Evolutionary conservation across 2,888 invertebrate genomes (phyloP).

Genomic region (Holacanthella duospinosa): DNA sequence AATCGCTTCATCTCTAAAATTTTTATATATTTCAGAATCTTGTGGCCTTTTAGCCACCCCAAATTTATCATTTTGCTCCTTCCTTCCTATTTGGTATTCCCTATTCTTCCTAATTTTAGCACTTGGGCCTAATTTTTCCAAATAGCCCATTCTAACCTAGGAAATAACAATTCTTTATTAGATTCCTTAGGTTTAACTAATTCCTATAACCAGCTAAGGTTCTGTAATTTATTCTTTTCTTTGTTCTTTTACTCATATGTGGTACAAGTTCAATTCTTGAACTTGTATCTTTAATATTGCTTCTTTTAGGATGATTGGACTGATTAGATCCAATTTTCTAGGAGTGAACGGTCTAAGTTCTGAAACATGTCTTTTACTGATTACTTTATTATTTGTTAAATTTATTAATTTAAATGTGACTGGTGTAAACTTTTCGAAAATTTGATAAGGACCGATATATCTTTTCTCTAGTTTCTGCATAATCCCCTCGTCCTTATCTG

Average conservation of each 20-base stretch:
- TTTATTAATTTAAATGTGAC: background rate
- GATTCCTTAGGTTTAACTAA: no score
- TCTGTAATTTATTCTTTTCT: background rate
- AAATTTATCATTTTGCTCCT: no score
- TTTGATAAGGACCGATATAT: conserved; percentile 9
- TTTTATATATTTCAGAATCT: background rate
- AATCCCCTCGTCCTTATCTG: conserved; percentile 2
- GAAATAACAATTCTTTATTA: no score
- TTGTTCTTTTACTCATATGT: background rate
- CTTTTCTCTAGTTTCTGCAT: conserved; percentile 9
- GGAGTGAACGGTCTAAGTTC: background rate
- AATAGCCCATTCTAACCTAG: background rate
- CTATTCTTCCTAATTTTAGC: background rate
- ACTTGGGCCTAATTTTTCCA: no score
- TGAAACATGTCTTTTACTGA: conserved; percentile 6
- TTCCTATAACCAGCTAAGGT: no score
- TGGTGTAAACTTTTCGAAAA: background rate
- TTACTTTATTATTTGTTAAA: background rate
- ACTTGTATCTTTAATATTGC: background rate
- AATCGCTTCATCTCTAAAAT: no score
- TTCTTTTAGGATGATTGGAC: no score
- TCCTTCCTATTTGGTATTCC: no score
- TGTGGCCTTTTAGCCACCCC: background rate
- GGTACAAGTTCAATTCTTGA: background rate
- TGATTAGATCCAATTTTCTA: background rate